phyloP scores from a whole-genome alignment of 2,888 invertebrate species.

The Andricus quercusramuli region DNA sequence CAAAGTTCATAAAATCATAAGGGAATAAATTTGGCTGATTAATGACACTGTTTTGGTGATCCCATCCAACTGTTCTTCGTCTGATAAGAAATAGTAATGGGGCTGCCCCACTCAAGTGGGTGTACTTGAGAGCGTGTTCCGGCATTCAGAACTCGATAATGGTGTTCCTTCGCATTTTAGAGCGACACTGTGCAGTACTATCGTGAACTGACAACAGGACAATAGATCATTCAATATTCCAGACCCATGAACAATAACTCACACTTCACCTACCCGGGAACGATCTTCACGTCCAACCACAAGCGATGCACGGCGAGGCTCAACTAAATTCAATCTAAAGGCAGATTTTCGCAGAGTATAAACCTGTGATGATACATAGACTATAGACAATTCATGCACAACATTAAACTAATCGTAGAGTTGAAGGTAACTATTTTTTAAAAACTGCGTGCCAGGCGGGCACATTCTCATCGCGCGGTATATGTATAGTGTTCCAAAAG shows the following conservation, averaged over 20 bases:
- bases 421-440: too few species aligned
- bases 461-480: too few species aligned
- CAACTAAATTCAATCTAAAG: too few species aligned
- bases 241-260: constrained; percentile 75
- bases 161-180: constrained; percentile 63
- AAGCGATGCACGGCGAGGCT: not conserved
- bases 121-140: constrained; percentile 73
- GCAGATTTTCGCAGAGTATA: too few species aligned
- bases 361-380: too few species aligned
- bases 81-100: constrained; percentile 63
- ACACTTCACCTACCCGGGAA: constrained; percentile 63
- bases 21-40: constrained; percentile 59
- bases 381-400: too few species aligned
- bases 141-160: constrained; percentile 74
- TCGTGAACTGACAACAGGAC: constrained; percentile 70
- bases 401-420: too few species aligned
- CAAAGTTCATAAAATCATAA: not conserved
- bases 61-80: constrained; percentile 67
- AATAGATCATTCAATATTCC: constrained; percentile 71
- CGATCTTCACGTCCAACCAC: not conserved
- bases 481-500: too few species aligned
- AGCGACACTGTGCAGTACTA: constrained; percentile 62
- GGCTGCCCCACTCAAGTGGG: constrained; percentile 60
- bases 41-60: constrained; percentile 61
- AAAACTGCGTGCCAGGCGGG: too few species aligned